phyloP scores from a whole-genome alignment of 2,113 vertebrate genomes.

The Aramus guarauna region DNA sequence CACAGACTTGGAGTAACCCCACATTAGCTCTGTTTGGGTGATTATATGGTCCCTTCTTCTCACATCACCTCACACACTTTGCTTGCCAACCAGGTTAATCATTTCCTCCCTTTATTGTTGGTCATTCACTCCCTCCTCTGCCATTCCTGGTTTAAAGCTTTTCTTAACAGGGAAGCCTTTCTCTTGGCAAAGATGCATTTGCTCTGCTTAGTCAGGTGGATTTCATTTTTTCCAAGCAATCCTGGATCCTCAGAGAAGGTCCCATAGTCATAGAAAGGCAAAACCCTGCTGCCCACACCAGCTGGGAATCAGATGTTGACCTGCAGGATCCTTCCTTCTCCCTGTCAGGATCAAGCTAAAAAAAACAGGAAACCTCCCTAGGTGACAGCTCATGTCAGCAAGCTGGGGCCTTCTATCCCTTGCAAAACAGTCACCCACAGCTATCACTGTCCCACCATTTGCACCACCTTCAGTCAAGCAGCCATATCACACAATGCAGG shows the following conservation, averaged over 20 bases:
- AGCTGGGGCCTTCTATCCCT: not conserved
- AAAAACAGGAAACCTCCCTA: not conserved
- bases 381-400: not conserved
- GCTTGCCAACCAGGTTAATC: not conserved
- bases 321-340: not conserved
- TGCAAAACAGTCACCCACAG: not conserved
- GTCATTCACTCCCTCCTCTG: not conserved
- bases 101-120: not conserved
- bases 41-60: not conserved
- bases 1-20: not conserved
- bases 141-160: not conserved
- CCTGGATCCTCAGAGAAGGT: not conserved
- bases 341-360: not conserved
- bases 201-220: too few relatives aligned
- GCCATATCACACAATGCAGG: not conserved
- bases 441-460: not conserved
- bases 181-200: not conserved
- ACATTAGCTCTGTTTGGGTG: not conserved
- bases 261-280: not conserved
- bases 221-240: not conserved
- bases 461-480: not conserved
- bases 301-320: not conserved
- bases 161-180: not conserved
- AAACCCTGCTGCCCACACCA: not conserved
- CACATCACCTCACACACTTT: not conserved